phyloP scores from a whole-genome alignment of 1,140 invertebrate genomes.

The Patella vulgata region DNA sequence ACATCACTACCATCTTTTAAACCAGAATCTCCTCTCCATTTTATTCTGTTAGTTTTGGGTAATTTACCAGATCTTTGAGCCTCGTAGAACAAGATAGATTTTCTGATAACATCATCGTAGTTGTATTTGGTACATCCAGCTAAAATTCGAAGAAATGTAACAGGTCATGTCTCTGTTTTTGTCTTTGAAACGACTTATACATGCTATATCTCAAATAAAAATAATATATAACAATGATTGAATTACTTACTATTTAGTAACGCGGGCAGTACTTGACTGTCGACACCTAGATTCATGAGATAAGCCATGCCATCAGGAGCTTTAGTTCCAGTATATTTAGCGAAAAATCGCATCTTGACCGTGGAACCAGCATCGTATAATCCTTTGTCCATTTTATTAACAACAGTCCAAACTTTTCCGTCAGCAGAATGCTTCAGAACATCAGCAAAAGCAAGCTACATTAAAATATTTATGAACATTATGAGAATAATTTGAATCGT shows the following conservation, averaged over 20 bases:
- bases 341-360: conserved; percentile 16
- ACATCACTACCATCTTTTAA: conserved; percentile 70
- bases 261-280: no score
- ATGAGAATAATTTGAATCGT: no score
- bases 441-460: no score
- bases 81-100: conserved; percentile 75
- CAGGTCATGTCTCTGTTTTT: no score
- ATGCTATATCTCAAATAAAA: no score
- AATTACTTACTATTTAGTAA: no score
- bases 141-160: no score
- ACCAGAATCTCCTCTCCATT: conserved; percentile 73
- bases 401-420: conserved; percentile 16
- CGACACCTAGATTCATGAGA: no score
- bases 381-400: conserved; percentile 19
- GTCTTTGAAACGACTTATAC: no score
- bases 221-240: no score
- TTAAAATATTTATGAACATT: no score
- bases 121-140: conserved; percentile 62
- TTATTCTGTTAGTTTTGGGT: conserved; percentile 70
- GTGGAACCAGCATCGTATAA: conserved; percentile 9
- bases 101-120: conserved; percentile 69
- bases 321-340: neutral
- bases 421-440: conserved; percentile 8
- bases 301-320: conserved; percentile 7
- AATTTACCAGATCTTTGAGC: conserved; percentile 75